A percentile compares a stretch with the other conserved stretches of the same genome.
These are phyloP conservation scores for Dendropsophus ebraccatus DNA, from an alignment of 2,113 vertebrate genomes.

Conservation along the genomic window DNA sequence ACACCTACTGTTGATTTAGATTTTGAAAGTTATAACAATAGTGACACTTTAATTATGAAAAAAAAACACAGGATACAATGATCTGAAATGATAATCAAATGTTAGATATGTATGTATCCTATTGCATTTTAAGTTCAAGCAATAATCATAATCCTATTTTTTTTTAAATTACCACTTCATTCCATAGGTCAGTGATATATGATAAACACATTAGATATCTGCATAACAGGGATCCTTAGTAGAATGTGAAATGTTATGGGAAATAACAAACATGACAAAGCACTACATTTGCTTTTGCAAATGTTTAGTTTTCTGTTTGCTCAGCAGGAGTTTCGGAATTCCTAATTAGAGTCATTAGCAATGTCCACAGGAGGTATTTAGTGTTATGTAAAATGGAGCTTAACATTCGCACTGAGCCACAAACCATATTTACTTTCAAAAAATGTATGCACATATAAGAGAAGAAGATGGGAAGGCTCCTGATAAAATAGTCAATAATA, in stretches of 20 bases:
- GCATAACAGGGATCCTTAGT: not conserved
- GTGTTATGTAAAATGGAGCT: constrained; percentile 42
- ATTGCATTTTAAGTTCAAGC: not conserved
- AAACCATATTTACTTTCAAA: constrained; percentile 50
- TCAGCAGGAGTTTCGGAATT: constrained; percentile 53
- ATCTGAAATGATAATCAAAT: too few species aligned
- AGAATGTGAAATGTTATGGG: not conserved
- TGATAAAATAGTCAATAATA: not conserved
- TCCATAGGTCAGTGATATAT: not conserved
- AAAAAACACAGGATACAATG: too few species aligned
- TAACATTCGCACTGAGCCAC: constrained; percentile 43
- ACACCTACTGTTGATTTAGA: too few species aligned
- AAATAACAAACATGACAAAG: constrained; percentile 40
- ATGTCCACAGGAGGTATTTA: constrained; percentile 55
- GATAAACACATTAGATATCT: not conserved
- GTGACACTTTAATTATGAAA: too few species aligned
- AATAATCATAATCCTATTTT: not conserved
- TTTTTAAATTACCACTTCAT: not conserved
- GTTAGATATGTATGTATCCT: too few species aligned
- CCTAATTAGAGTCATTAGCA: constrained; percentile 59
- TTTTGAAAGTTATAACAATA: too few species aligned
- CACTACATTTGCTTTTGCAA: constrained; percentile 31
- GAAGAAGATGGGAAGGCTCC: not conserved
- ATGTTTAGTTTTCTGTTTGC: constrained; percentile 46
- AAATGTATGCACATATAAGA: constrained; percentile 1